Evolutionary conservation across 2,888 invertebrate species (phyloP), one percentile per base, ranked within the genome.

Genomic region (Cantharis rufa): DNA sequence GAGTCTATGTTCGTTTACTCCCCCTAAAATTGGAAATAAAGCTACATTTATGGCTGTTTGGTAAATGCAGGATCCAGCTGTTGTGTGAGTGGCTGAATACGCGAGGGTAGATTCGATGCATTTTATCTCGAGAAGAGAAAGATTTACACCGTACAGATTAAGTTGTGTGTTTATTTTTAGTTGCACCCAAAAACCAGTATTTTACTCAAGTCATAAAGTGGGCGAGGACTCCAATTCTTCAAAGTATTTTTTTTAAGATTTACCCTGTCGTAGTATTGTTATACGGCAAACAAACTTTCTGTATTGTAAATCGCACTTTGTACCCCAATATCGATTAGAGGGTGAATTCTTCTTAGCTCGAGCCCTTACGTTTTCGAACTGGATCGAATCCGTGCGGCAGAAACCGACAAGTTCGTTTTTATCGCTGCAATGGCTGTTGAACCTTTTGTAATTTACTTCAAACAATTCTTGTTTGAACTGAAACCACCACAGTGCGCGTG

Each of bases 281-380:
- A 13, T n/a, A n/a, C n/a, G n/a, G n/a, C 15, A 11, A 21, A 66
- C n/a, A 21, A 66, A 66, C 32, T 78, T 78, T 78, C 73, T 69
- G 73, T 73, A 61, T 75, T 80, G 81, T 82, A 79, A 81, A 80
- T 69, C 78, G 79, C 79, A 79, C 81, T 82, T 80, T 78, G 79
- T 81, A 77, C 81, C 80, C 82, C 80, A 74, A 81, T 83, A 82
- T 83, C 81, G 82, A 83, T 82, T 80, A 70, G 78, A 79, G 80
- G 79, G 77, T 79, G 79, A 72, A 80, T 80, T 80, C 80, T 81
- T 82, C 82, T 79, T 76, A 78, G 77, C 78, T 74, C 77, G 69
- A 79, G 78, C 71, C 77, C 78, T 75, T 75, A 64, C 74, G 62
- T 71, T 78, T n/a, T 75, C 74, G 74, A 70, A 18, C 27, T 61